phyloP scores from a whole-genome alignment of 2,113 vertebrate species.

The Caloenas nicobarica region DNA sequence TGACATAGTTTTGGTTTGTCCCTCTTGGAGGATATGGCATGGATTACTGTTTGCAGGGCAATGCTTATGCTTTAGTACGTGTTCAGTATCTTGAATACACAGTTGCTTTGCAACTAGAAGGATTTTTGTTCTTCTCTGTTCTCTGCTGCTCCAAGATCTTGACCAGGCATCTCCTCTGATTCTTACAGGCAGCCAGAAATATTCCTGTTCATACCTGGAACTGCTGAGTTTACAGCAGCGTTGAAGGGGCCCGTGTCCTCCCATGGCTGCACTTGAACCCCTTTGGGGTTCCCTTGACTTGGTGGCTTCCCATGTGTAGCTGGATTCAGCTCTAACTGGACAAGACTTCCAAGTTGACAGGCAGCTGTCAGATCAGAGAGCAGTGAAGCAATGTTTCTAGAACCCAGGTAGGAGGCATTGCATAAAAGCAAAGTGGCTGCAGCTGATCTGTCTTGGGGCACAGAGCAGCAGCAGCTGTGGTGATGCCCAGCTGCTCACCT shows the following conservation, averaged over 20 bases:
- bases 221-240: not conserved
- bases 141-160: not conserved
- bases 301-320: not conserved
- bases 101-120: not conserved
- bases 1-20: not conserved
- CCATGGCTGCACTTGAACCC: not conserved
- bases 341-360: not conserved
- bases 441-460: not conserved
- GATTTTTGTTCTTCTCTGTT: not conserved
- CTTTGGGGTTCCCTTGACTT: not conserved
- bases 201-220: not conserved
- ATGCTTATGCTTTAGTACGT: fast-evolving
- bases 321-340: not conserved
- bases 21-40: not conserved
- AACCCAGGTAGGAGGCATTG: not conserved
- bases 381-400: not conserved
- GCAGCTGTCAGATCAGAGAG: not conserved
- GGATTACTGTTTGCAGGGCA: not conserved
- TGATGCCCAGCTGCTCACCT: not conserved
- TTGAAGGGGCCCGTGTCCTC: not conserved
- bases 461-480: not conserved
- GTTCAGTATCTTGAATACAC: not conserved
- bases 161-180: not conserved
- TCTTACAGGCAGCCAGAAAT: not conserved
- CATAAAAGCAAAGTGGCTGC: not conserved